Conservation (phyloP, 2,888 invertebrate genomes). For the Apamea monoglypha region DNA sequence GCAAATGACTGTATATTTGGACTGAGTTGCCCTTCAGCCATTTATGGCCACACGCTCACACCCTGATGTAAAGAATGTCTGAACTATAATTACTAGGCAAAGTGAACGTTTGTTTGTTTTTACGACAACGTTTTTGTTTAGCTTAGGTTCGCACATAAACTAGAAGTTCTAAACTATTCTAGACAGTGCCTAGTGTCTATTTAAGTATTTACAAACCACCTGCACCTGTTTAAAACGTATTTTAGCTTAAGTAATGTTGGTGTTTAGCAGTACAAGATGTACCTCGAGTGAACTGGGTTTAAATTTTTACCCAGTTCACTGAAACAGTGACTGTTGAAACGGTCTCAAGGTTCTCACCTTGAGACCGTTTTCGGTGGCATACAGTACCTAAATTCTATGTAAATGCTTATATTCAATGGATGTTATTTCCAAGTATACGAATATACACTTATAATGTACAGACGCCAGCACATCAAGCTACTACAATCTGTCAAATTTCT, state of each 20-base stretch:
- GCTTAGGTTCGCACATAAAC: background rate
- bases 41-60: background rate
- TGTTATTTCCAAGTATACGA: no score
- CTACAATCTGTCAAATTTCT: no score
- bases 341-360: no score
- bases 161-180: background rate
- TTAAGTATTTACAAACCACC: background rate
- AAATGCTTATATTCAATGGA: no score
- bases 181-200: background rate
- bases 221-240: background rate
- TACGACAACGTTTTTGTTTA: background rate
- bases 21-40: background rate
- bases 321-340: no score
- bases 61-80: background rate
- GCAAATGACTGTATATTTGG: background rate
- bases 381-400: no score
- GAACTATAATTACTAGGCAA: background rate
- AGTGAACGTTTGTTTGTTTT: slow-evolving; percentile 2
- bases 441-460: no score
- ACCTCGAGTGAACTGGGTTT: no score
- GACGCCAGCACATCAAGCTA: no score
- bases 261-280: background rate
- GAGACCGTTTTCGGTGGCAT: no score
- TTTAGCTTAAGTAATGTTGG: background rate
- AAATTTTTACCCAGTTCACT: no score